phyloP scores from a whole-genome alignment of 2,888 invertebrate genomes.

The Rotaria sp. region DNA sequence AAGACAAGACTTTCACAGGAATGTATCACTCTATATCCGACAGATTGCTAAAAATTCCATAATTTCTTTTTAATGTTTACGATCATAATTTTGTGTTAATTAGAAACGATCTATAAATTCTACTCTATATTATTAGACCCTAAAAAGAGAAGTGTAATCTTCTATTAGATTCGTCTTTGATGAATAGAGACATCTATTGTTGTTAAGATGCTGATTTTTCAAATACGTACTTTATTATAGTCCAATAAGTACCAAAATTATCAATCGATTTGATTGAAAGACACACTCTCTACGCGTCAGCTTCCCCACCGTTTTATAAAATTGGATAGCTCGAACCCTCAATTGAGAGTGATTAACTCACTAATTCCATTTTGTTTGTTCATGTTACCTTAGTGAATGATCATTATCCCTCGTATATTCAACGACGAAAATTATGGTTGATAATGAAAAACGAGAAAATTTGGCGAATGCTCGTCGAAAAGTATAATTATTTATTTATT shows the following conservation, averaged over 20 bases:
- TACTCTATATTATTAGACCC: too few species aligned
- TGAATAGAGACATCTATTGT: neutral
- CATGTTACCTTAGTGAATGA: neutral
- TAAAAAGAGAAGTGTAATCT: too few species aligned
- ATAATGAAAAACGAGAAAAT: neutral
- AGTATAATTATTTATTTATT: neutral
- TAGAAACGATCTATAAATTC: too few species aligned
- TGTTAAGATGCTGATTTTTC: neutral
- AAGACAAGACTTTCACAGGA: too few species aligned
- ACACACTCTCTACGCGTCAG: neutral
- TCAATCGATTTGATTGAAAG: neutral
- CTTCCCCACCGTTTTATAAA: neutral
- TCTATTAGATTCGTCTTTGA: neutral
- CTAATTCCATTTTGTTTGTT: neutral
- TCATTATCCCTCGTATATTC: neutral
- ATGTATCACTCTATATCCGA: too few species aligned
- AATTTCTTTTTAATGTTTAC: too few species aligned
- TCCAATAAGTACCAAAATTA: neutral
- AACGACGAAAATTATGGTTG: neutral
- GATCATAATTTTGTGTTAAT: too few species aligned
- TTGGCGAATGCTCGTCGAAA: slow-evolving; percentile 15
- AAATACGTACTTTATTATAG: neutral
- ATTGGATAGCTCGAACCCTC: neutral
- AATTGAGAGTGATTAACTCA: neutral
- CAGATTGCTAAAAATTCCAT: too few species aligned